Conservation (phyloP, 2,113 vertebrate genomes). For the Haliaeetus leucogaster region DNA sequence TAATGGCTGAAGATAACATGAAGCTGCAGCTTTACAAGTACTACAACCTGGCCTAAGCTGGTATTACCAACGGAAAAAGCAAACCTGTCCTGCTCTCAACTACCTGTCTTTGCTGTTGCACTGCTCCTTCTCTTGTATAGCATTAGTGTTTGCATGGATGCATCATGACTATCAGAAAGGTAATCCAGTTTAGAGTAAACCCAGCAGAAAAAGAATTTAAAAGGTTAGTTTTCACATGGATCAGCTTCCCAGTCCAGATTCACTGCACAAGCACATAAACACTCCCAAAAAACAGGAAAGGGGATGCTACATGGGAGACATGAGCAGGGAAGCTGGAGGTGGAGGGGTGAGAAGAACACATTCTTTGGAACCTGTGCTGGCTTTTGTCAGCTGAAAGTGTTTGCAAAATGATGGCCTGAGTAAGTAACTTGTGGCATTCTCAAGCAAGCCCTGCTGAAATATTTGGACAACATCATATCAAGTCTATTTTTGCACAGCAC, state of each 20-base stretch:
- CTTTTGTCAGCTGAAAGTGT: background rate
- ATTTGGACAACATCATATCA: rapidly evolving
- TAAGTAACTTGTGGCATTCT: background rate
- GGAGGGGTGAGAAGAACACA: background rate
- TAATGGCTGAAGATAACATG: background rate
- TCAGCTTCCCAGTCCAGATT: background rate
- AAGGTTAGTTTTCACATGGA: background rate
- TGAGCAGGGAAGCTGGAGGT: background rate
- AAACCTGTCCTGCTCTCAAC: background rate
- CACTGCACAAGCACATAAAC: background rate
- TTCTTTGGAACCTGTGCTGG: background rate
- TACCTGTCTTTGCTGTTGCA: background rate
- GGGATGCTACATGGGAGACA: rapidly evolving
- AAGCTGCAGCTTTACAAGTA: background rate
- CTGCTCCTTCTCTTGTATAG: background rate
- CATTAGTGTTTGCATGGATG: background rate
- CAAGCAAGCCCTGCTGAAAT: background rate
- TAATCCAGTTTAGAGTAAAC: background rate
- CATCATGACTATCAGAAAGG: background rate
- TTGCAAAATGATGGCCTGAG: background rate
- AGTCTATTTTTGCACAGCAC: background rate
- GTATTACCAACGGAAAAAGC: background rate
- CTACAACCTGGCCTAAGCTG: background rate
- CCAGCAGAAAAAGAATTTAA: background rate
- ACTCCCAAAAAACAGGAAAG: background rate